Percentiles rank a stretch among this genome's conserved stretches.
Conservation (phyloP, 2,888 invertebrate genomes). For the Drosophila longiperda region DNA sequence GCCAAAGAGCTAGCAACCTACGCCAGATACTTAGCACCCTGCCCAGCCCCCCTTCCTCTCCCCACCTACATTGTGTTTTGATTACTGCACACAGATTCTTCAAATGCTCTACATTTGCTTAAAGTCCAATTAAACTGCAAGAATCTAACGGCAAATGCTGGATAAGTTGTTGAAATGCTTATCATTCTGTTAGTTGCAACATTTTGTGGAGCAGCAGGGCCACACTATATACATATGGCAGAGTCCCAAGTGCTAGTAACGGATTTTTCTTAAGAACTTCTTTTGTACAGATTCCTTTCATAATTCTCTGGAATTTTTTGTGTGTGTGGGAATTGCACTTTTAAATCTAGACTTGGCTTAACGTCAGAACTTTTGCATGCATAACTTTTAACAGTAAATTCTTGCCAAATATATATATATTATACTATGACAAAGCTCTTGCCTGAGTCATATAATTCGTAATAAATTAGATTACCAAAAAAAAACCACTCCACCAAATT, state of each 20-base stretch:
- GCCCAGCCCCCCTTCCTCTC: background rate
- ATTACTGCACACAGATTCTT: constrained; percentile 42
- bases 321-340: background rate
- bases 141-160: constrained; percentile 54
- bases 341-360: background rate
- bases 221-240: background rate
- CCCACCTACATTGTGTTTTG: constrained; percentile 39
- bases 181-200: constrained; percentile 28
- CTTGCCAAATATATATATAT: no score
- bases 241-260: background rate
- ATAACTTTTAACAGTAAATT: background rate
- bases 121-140: constrained; percentile 66
- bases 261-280: background rate
- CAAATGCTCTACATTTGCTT: constrained; percentile 71
- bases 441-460: background rate
- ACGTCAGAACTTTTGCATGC: background rate
- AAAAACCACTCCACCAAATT: constrained; percentile 7
- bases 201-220: constrained; percentile 14
- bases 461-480: background rate
- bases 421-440: background rate
- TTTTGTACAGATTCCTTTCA: background rate
- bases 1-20: constrained; percentile 49
- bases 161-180: constrained; percentile 36
- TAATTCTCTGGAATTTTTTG: background rate
- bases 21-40: constrained; percentile 31